Evolutionary conservation across 1,140 invertebrate genomes (phyloP).

Genomic region (Drosophila nebulosa): DNA sequence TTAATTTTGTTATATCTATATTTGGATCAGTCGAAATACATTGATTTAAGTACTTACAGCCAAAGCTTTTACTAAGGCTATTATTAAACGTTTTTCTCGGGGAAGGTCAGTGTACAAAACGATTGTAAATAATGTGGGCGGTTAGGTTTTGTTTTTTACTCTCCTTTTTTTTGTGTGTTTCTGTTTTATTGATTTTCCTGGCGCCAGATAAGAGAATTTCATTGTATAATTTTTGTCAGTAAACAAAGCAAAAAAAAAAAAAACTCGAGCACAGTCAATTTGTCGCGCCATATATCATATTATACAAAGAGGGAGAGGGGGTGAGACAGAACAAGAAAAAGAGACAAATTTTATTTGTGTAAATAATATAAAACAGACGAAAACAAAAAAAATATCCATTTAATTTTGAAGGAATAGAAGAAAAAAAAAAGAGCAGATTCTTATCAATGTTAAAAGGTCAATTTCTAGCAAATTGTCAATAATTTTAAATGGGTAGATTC

Average conservation of each 20-base stretch:
- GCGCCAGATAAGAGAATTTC: conserved; percentile 6
- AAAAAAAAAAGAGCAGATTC: not conserved
- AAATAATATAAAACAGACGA: not conserved
- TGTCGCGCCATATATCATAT: not conserved
- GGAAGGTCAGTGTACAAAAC: not conserved
- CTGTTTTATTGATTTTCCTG: not conserved
- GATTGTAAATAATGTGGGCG: not conserved
- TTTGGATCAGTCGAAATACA: not conserved
- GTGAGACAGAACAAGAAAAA: not conserved
- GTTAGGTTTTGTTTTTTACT: not conserved
- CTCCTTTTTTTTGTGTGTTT: not conserved
- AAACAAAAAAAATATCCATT: not conserved
- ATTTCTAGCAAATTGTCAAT: not conserved
- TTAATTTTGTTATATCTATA: not conserved
- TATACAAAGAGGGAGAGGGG: not conserved
- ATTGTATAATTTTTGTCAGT: not conserved
- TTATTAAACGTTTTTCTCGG: not conserved
- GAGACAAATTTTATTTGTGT: not conserved
- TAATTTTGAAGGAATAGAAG: not conserved
- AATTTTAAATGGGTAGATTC: not conserved
- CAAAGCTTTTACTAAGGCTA: not conserved
- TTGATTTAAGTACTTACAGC: not conserved
- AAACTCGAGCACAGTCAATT: conserved; percentile 1
- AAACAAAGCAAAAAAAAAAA: not conserved
- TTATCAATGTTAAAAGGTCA: not conserved